Evolutionary conservation across 2,797 vertebrate genomes (phyloP).

Genomic region (Hirundo rustica): DNA sequence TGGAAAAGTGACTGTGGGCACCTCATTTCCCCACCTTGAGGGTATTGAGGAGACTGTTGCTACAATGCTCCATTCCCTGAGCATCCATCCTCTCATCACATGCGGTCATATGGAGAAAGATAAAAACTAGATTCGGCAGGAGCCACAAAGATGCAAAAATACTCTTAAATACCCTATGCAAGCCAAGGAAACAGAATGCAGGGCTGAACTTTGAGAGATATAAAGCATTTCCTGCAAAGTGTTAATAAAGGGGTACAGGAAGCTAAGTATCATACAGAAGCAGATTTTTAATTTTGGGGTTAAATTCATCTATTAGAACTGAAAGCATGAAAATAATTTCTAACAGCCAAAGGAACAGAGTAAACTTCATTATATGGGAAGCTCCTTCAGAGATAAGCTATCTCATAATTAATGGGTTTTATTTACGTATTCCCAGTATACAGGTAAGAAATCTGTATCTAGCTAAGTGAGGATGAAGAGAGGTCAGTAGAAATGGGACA

Average conservation of each 20-base stretch:
- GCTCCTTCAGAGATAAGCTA: not conserved
- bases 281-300: not conserved
- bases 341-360: not conserved
- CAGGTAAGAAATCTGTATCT: not conserved
- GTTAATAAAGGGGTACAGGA: not conserved
- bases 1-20: not conserved
- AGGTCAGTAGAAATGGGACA: not conserved
- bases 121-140: not conserved
- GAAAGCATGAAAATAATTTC: not conserved
- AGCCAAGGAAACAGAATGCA: not conserved
- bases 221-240: not conserved
- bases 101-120: not conserved
- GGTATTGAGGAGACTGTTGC: not conserved
- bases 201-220: not conserved
- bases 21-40: not conserved
- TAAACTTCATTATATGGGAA: not conserved
- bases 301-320: not conserved
- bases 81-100: not conserved
- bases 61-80: not conserved
- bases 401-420: not conserved
- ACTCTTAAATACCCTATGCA: not conserved
- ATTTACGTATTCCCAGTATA: not conserved
- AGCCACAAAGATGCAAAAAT: not conserved
- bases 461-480: not conserved
- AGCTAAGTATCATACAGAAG: not conserved